Conservation (phyloP, 2,113 vertebrate genomes). For the Boleophthalmus pectinirostris region DNA sequence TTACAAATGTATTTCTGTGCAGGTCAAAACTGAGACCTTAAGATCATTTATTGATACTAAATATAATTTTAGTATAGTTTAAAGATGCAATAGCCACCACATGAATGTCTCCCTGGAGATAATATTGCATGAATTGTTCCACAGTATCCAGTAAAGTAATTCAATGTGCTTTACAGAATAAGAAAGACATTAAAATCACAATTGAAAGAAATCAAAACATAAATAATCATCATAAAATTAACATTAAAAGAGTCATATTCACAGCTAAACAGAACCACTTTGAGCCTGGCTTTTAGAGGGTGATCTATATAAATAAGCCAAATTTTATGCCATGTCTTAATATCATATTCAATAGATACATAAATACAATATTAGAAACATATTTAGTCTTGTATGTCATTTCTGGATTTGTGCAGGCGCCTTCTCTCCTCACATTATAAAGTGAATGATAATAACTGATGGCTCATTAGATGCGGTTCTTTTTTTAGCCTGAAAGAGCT, state of each 20-base stretch:
- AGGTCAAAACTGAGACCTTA: background rate
- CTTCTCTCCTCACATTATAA: background rate
- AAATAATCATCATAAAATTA: too few relatives aligned
- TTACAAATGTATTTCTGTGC: background rate
- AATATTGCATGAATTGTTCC: too few relatives aligned
- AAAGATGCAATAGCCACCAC: background rate
- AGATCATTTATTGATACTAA: background rate
- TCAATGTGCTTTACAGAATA: too few relatives aligned
- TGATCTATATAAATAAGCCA: too few relatives aligned
- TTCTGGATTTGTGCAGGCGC: background rate
- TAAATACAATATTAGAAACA: background rate
- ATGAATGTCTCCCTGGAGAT: background rate
- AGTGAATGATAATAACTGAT: slow-evolving; percentile 4
- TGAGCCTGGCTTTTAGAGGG: too few relatives aligned
- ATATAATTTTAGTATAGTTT: background rate
- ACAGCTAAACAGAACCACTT: too few relatives aligned
- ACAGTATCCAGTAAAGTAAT: too few relatives aligned
- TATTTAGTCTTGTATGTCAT: background rate
- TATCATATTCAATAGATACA: background rate
- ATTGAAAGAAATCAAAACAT: too few relatives aligned
- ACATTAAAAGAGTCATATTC: too few relatives aligned
- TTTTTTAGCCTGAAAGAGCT: slow-evolving; percentile 4
- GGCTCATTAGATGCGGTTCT: background rate
- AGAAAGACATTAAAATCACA: too few relatives aligned
- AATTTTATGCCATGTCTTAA: background rate